phyloP scores from a whole-genome alignment of 2,797 vertebrate species.

The Ceryle rudis region DNA sequence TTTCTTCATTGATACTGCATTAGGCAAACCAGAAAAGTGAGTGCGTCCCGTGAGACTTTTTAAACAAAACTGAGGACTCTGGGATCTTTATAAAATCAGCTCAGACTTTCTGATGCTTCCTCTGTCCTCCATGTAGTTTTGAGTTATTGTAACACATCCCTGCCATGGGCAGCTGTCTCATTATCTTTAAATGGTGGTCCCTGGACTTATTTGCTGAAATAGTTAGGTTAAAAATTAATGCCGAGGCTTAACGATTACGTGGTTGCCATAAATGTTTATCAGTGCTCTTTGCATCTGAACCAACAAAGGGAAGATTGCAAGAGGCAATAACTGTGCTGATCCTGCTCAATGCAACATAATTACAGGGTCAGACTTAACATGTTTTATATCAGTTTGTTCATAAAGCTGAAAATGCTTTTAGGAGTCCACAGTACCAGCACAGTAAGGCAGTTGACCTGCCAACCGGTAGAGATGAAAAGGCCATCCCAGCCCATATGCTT shows the following conservation, averaged over 20 bases:
- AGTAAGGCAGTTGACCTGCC: not conserved
- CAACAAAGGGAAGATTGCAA: not conserved
- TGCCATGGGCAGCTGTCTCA: not conserved
- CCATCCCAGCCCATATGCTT: not conserved
- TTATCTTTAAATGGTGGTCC: not conserved
- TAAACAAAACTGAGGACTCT: not conserved
- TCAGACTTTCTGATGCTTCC: not conserved
- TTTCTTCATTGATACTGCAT: not conserved
- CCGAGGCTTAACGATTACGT: not conserved
- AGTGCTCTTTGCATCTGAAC: constrained; percentile 7
- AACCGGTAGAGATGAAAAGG: not conserved
- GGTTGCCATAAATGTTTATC: not conserved
- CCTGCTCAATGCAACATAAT: not conserved
- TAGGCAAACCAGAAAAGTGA: not conserved
- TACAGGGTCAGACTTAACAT: not conserved
- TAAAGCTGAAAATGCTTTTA: constrained; percentile 28
- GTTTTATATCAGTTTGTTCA: not conserved
- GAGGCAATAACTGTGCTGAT: not conserved
- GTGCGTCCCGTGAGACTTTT: not conserved
- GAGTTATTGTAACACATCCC: not conserved
- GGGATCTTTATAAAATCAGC: not conserved
- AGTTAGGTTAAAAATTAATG: not conserved
- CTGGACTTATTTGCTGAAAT: not conserved
- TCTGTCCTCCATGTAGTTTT: not conserved
- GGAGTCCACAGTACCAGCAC: not conserved